These are phyloP conservation scores for Drosophila gunungcola DNA, from an alignment of 1,140 invertebrate genomes.

Conservation along the genomic window DNA sequence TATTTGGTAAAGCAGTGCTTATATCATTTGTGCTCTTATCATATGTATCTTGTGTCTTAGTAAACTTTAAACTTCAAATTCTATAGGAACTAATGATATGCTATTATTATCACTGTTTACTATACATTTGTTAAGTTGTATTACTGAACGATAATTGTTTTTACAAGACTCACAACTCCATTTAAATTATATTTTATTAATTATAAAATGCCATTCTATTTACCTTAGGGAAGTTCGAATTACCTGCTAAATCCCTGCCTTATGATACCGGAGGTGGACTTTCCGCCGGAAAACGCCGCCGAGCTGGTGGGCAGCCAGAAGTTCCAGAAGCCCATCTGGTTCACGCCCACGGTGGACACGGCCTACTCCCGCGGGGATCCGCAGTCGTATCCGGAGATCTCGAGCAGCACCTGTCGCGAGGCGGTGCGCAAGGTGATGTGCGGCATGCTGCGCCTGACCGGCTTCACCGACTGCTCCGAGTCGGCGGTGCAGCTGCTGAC, in stretches of 20 bases:
- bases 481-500: slow-evolving; percentile 72
- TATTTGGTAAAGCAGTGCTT: no score
- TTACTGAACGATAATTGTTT: no score
- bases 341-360: slow-evolving; percentile 72
- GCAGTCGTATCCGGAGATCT: slow-evolving; percentile 64
- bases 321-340: slow-evolving; percentile 83
- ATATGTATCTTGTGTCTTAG: no score
- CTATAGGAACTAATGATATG: no score
- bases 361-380: slow-evolving; percentile 71
- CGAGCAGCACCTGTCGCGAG: slow-evolving; percentile 49
- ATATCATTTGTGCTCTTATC: no score
- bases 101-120: no score
- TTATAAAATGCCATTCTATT: no score
- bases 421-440: slow-evolving; percentile 75
- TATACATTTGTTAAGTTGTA: no score
- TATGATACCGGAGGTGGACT: slow-evolving; percentile 83
- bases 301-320: slow-evolving; percentile 75
- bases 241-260: slow-evolving; percentile 82
- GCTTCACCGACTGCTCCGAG: slow-evolving; percentile 80
- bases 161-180: no score
- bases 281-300: slow-evolving; percentile 80
- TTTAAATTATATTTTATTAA: no score
- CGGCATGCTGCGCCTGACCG: slow-evolving; percentile 73
- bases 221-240: slow-evolving; percentile 69
- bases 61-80: no score